phyloP scores from a whole-genome alignment of 2,888 invertebrate species.

The Tetheella fluctuosa region DNA sequence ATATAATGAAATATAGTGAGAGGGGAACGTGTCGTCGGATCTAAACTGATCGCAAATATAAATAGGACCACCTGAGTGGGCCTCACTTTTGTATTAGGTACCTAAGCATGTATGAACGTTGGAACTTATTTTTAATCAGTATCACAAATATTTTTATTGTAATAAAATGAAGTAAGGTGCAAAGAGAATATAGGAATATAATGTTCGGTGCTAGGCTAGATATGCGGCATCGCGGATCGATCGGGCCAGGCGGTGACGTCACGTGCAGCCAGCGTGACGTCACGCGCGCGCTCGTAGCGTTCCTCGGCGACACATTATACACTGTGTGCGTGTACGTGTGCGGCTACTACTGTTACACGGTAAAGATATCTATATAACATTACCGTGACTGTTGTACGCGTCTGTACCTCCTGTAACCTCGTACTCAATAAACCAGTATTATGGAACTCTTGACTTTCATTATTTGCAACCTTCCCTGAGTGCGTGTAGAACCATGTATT shows the following conservation, averaged over 20 bases:
- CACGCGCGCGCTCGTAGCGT: not conserved
- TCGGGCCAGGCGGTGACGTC: not conserved
- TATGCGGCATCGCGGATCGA: no score
- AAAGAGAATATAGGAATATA: not conserved
- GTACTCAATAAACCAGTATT: slow-evolving; percentile 69
- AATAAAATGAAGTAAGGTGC: not conserved
- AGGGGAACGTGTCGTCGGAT: no score
- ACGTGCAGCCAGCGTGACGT: no score
- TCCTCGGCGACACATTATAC: no score
- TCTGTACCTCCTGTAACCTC: slow-evolving; percentile 39
- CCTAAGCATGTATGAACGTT: not conserved
- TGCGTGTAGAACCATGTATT: no score
- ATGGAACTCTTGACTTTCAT: slow-evolving; percentile 17
- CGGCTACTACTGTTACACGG: no score
- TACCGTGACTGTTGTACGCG: slow-evolving; percentile 22
- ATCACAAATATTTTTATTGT: not conserved
- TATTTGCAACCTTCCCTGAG: not conserved
- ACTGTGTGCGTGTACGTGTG: not conserved
- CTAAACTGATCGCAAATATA: no score
- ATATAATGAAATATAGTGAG: no score
- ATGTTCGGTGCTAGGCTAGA: not conserved
- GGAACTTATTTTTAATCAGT: not conserved
- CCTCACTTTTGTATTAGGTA: not conserved
- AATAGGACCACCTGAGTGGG: not conserved
- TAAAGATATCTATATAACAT: no score